These are phyloP conservation scores for Apodemus sylvaticus DNA, from an alignment of 2,113 vertebrate species.

Conservation along the genomic window DNA sequence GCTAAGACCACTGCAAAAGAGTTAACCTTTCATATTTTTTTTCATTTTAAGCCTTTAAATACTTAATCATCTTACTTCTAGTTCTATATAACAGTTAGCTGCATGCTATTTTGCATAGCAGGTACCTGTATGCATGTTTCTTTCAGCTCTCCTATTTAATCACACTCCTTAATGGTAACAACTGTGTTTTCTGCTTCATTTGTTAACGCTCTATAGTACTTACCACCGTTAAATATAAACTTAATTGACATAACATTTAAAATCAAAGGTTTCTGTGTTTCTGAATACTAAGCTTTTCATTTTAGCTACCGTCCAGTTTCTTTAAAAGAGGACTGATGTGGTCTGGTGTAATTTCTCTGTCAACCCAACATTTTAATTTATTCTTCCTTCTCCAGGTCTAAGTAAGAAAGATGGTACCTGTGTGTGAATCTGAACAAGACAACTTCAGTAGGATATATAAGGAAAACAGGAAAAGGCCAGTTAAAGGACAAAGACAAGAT, in stretches of 20 bases:
- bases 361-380: conserved; percentile 5
- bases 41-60: conserved; percentile 47
- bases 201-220: not conserved
- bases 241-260: conserved; percentile 45
- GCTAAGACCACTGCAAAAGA: conserved; percentile 31
- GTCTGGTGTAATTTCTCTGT: conserved; percentile 33
- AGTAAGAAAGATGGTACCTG: not conserved
- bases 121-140: not conserved
- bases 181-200: conserved; percentile 27
- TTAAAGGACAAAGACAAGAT: conserved; percentile 33
- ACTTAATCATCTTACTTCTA: conserved; percentile 49
- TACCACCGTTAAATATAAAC: not conserved
- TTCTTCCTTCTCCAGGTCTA: conserved; percentile 17
- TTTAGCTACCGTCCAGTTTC: not conserved
- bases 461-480: conserved; percentile 9
- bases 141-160: not conserved
- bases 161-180: conserved; percentile 29
- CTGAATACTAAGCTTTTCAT: conserved; percentile 34
- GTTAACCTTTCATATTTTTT: conserved; percentile 37
- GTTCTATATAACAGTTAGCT: conserved; percentile 56
- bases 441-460: not conserved
- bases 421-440: not conserved
- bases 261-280: conserved; percentile 22
- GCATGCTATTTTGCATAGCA: conserved; percentile 10
- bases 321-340: not conserved